phyloP scores from a whole-genome alignment of 2,113 vertebrate species.

The Zeus faber region DNA sequence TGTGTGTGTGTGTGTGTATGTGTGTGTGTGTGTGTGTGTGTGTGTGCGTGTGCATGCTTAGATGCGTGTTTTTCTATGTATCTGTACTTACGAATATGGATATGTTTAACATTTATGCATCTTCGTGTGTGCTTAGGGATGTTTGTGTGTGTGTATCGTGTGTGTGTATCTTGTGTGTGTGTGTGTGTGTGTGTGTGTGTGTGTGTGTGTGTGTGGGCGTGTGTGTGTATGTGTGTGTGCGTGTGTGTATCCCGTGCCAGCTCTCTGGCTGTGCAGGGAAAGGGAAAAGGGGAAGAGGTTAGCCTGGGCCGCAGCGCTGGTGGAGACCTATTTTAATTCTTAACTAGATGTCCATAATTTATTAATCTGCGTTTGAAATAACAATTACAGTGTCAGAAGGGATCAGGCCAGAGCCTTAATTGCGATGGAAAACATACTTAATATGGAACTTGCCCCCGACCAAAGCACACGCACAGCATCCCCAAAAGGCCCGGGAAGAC shows the following conservation, averaged over 20 bases:
- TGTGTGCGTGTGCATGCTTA: neutral
- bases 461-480: conserved; percentile 43
- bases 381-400: conserved; percentile 88
- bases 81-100: too few relatives aligned
- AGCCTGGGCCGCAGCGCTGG: conserved; percentile 54
- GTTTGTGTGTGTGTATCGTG: neutral
- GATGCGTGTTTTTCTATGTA: neutral
- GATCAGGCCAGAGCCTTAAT: conserved; percentile 87
- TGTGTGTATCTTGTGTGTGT: conserved; percentile 15
- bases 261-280: conserved; percentile 21
- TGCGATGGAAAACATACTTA: conserved; percentile 84
- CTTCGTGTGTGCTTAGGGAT: conserved; percentile 7
- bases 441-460: conserved; percentile 72
- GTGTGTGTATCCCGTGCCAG: conserved; percentile 2
- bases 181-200: conserved; percentile 21
- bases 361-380: conserved; percentile 94
- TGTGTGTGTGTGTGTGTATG: neutral
- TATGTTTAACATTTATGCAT: too few relatives aligned
- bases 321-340: conserved; percentile 87
- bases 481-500: conserved; percentile 34
- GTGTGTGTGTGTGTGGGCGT: conserved; percentile 7
- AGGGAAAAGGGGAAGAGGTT: conserved; percentile 73
- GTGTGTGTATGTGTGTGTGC: conserved; percentile 7
- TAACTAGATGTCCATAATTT: conserved; percentile 89
- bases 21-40: neutral